These are phyloP conservation scores for Cryptotermes secundus DNA, from an alignment of 1,140 invertebrate species.

Conservation along the genomic window DNA sequence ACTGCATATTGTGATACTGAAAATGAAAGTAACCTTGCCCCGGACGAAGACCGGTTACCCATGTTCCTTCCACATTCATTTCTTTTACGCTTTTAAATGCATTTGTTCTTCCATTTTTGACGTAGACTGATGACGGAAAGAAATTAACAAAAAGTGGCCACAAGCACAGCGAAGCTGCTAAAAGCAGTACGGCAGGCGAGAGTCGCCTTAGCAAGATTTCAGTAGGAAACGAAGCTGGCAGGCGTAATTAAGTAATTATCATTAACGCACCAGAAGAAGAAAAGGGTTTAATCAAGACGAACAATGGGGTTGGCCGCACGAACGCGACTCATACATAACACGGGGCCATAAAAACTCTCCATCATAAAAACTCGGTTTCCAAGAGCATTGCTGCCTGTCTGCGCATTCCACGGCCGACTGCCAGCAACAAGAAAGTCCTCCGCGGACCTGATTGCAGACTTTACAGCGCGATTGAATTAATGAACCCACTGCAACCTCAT, in stretches of 20 bases:
- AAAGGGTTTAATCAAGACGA: conserved; percentile 8
- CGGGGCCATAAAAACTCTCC: neutral
- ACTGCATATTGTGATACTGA: too few relatives aligned
- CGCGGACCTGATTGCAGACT: neutral
- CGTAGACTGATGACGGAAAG: too few relatives aligned
- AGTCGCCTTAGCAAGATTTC: neutral
- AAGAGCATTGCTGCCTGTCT: neutral
- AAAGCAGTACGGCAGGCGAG: neutral
- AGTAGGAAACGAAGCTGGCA: neutral
- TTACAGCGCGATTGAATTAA: neutral
- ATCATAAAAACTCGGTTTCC: neutral
- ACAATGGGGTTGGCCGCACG: neutral
- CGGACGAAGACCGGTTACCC: too few relatives aligned
- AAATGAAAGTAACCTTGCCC: too few relatives aligned
- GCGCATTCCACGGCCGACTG: too few relatives aligned
- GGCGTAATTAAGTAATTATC: conserved; percentile 1
- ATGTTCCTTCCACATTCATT: too few relatives aligned
- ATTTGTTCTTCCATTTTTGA: too few relatives aligned
- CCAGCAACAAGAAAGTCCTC: neutral
- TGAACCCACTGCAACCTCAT: too few relatives aligned
- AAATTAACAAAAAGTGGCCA: too few relatives aligned
- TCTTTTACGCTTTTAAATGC: too few relatives aligned
- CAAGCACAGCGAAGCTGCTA: too few relatives aligned
- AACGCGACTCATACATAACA: neutral
- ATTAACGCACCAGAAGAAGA: neutral